A percentile compares a stretch with the other conserved stretches of the same genome.
These are phyloP conservation scores for sheep (Ovis aries) DNA, from an alignment of 2,113 vertebrate species.

Conservation along the genomic window ARS-UI_Ramb_v3.0 NC_056063.1:51507001-51507500, in stretches of 20 bases:
- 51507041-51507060: neutral
- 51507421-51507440: neutral
- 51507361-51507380: neutral
- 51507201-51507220: neutral
- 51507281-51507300: neutral
- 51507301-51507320: neutral
- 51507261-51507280: neutral
- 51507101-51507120: neutral
- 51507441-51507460: neutral
- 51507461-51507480: too few relatives aligned
- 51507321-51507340: neutral
- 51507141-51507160: neutral
- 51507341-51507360: neutral
- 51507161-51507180: neutral
- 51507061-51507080: neutral
- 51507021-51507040: neutral
- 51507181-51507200: neutral
- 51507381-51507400: neutral
- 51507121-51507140: neutral
- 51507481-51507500: neutral
- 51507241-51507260: neutral
- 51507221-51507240: neutral
- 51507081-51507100: neutral
- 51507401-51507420: neutral
- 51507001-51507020: neutral